Evolutionary conservation across 2,797 vertebrate genomes (phyloP), one percentile per base, ranked within the genome.

Genomic region (Sebastolobus alascanus): DNA sequence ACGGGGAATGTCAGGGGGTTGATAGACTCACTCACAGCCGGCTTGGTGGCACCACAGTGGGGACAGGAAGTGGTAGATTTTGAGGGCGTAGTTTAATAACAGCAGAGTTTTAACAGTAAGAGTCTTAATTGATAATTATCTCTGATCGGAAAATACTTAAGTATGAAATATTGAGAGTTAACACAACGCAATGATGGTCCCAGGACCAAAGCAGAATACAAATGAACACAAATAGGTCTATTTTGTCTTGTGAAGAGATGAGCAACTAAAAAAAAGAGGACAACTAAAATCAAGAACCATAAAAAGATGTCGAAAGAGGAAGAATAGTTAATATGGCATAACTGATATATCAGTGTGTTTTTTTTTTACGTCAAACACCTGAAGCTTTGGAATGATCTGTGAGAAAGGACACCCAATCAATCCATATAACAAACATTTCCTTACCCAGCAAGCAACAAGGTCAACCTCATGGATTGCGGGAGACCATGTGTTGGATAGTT

Each of bases 391-490:
- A 63, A 35, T 59, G 12, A 58, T 77, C 10, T 25, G 6, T 35
- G 25, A 76, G 27, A 65, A 58, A 83, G 13, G 14, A 58, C n/a
- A 55, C 5, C 1, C 1, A 35, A 18, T 79, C 56, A 43, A 22
- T 86, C 74, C 10, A 18, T 22, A 55, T 79, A 55, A 67, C 61
- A 75, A 76, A 80, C 29, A 74, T 74, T 73, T 83, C 66, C 54
- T 80, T 22, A 67, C 18, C 71, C 29, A 56, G 37, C 16, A 43
- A 61, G 69, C 12, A 82, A 83, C 84, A 91, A 91, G 87, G 93
- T 94, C 90, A 91, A 59, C 40, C 38, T 71, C 66, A 61, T 72
- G 68, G 66, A 2, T 73, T 75, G 74, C 77, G 37, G 60, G 16
- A 52, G 65, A 70, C 43, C 59, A 59, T 84, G 55, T 82, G 40